Evolutionary conservation across 30 jellyfish, hydroid and myxozoan genomes (phyloP), one percentile per base, ranked within the genome.

Genomic region (Aurelia sp.): DNA sequence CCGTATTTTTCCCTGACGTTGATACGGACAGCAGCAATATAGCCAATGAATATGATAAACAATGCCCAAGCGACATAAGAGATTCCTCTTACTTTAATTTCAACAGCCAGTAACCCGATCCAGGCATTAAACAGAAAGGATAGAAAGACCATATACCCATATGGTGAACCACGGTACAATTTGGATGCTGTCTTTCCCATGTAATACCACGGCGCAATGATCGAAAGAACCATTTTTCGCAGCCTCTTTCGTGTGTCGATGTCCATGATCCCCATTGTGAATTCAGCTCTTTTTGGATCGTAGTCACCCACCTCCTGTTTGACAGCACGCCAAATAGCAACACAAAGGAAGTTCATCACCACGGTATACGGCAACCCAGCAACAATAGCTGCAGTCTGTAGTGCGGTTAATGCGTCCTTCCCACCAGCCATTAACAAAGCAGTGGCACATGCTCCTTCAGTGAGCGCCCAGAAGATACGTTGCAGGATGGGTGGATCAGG

Each of bases 381-480:
- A 11, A 96, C 83, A 2, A 92, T 93, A 27, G 98, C 87, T 11
- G 89, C 96, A 8, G 98, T 87, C 83, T 87, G 98, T 16, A 92
- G 44, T 19, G 97, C 98, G 30, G 50, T 71, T 86, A 92, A 64
- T 30, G 98, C 92, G 13, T 87, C 78, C 27, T 52, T 74, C 3
- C 98, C 98, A 13, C 98, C 98, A 10, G 98, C 98, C 73, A 47
- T 62, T 47, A 92, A 58, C 89, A 92, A 60, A 6, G 98, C 98
- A 30, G 98, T 92, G 13, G 98, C 98, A 61, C 97, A 86, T 4
- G 98, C 98, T 30, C 98, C 98, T 82, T 92, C 98, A 22, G 98
- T 92, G 18, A 92, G 78, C 0, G 98, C 96, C 98, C 98, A 92
- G 71, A 92, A 92, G 65, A 92, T 86, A 59, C 98, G 90, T 71